Conservation (phyloP, 2,797 vertebrate species). For the Hydrolagus colliei region DNA sequence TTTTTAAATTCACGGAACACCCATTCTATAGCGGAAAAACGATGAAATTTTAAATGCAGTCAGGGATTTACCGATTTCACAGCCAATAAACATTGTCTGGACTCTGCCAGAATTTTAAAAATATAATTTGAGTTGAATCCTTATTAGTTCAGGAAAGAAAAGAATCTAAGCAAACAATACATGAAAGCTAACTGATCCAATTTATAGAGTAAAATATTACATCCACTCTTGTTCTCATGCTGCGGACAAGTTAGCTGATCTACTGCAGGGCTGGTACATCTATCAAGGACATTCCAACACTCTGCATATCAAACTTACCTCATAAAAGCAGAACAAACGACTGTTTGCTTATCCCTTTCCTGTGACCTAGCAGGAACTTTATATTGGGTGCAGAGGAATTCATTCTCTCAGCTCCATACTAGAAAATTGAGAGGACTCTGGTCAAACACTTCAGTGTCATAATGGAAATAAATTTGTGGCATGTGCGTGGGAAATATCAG, state of each 20-base stretch:
- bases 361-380: neutral
- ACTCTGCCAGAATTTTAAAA: neutral
- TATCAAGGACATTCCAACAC: neutral
- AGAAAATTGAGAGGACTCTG: no score
- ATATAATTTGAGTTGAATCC: neutral
- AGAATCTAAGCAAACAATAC: neutral
- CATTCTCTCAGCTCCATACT: no score
- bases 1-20: neutral
- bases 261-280: neutral
- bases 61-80: neutral
- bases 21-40: neutral
- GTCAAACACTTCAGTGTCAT: no score
- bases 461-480: no score
- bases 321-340: neutral
- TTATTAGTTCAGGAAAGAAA: neutral
- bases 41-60: neutral
- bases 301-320: neutral
- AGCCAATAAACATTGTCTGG: slow-evolving; percentile 9
- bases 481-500: no score
- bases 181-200: neutral
- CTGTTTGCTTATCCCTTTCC: neutral
- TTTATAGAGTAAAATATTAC: neutral
- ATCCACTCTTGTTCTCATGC: neutral
- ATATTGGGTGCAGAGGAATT: neutral
- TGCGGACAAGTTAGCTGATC: neutral